A percentile compares a stretch with the other conserved stretches of the same genome.
phyloP scores from a whole-genome alignment of 2,113 vertebrate species.

The Cyprinodon tularosa region DNA sequence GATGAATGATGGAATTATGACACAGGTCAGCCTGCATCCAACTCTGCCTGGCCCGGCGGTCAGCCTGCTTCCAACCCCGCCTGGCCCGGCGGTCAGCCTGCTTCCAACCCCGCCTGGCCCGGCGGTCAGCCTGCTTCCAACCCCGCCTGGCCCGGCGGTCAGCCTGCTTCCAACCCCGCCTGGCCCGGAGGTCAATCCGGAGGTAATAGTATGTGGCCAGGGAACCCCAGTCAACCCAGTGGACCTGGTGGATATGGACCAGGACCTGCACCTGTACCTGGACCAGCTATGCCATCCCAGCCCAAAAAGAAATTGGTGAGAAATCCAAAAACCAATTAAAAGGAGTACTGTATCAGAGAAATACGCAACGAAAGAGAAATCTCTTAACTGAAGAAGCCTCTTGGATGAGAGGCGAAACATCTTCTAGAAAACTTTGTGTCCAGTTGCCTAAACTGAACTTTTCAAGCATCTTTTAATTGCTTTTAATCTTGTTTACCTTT shows the following conservation, averaged over 20 bases:
- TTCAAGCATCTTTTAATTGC: not conserved
- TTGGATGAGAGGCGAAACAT: too few species aligned
- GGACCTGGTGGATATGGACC: slow-evolving; percentile 6
- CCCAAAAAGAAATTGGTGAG: slow-evolving; percentile 38
- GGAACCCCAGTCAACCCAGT: slow-evolving; percentile 6
- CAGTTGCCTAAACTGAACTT: too few species aligned
- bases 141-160: slow-evolving; percentile 3
- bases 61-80: slow-evolving; percentile 1
- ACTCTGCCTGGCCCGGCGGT: slow-evolving; percentile 6
- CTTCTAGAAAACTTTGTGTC: too few species aligned
- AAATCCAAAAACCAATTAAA: not conserved
- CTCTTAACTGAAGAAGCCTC: not conserved
- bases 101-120: slow-evolving; percentile 1
- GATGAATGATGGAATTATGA: not conserved
- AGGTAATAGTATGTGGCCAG: slow-evolving; percentile 10
- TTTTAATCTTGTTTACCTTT: not conserved
- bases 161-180: not conserved
- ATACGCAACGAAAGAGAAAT: not conserved
- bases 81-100: slow-evolving; percentile 10
- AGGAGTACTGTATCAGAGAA: not conserved
- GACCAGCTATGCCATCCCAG: not conserved
- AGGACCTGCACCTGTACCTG: slow-evolving; percentile 17
- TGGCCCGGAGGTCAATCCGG: slow-evolving; percentile 17
- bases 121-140: slow-evolving; percentile 7
- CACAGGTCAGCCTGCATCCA: slow-evolving; percentile 7